Base-by-base conservation (phyloP, 2,113 vertebrate species). In the Actinemys pallida region DNA sequence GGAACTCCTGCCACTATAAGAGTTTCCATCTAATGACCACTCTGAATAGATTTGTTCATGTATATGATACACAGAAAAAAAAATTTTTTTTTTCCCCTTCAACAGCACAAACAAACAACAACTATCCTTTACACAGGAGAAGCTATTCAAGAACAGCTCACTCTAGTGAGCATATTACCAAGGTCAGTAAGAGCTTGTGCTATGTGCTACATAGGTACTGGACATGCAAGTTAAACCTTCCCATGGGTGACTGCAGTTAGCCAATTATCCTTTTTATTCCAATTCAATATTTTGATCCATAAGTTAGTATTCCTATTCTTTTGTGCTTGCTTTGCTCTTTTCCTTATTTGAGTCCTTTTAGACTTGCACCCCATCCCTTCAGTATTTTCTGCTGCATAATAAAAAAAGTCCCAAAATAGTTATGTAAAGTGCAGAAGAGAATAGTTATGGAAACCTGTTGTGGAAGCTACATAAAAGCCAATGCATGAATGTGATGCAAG, bases 1-100 rank as follows among this genome's bases (percentile, higher is more conserved):
- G 92, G 89, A 53, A 96, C 76, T 87, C 72, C 4, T 57, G 8
- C 7, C 81, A 86, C 75, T 52, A 86, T 79, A 93, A 94, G 81
- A 86, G 84, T 92, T 90, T 93, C 92, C 57, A 92, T 85, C 31
- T 20, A 54, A 86, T 47, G 5, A 49, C 39, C 49, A 94, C 87
- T 95, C 45, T 87, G 65, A 72, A 83, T 50, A 72, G 90, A 78
- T 96, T 88, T 3, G 84, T 93, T 90, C 35, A 83, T 59, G 69
- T 88, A 78, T 62, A 76, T 12, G 84, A 31, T 88, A 85, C 39
- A 72, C 45, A 79, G 20, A 84, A 39, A 82, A 81, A 22, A 81
- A 39, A 39, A 39, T 3, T 39, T 39, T 39, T 39, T 39, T 39
- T 39, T 39, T 39, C 39, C 39, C 39, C 39, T 42, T 42, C 39